phyloP scores from a whole-genome alignment of 2,888 invertebrate genomes.

The Drosophila prostipennis region DNA sequence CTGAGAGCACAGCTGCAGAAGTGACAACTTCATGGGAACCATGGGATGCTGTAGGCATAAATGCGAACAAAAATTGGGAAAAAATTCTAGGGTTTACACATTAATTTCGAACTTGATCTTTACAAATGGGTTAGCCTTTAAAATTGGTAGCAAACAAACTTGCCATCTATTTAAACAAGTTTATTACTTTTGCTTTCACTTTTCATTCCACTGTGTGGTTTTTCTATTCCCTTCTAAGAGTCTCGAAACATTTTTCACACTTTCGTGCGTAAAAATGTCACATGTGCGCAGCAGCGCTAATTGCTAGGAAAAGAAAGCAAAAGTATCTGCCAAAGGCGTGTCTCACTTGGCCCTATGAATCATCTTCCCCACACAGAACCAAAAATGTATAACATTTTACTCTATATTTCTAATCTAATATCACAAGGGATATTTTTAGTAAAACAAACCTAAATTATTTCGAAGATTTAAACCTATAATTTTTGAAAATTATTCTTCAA shows the following conservation, averaged over 20 bases:
- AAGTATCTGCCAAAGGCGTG: slow-evolving; percentile 67
- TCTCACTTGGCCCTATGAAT: slow-evolving; percentile 56
- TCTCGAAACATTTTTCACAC: slow-evolving; percentile 69
- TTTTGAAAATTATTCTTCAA: no score
- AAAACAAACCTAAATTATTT: no score
- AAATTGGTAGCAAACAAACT: no score
- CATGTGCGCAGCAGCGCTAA: slow-evolving; percentile 69
- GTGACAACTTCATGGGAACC: slow-evolving; percentile 64
- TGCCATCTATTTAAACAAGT: background rate
- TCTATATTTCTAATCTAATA: no score
- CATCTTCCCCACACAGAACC: slow-evolving; percentile 33
- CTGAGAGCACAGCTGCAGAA: slow-evolving; percentile 47
- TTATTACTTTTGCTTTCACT: slow-evolving; percentile 19
- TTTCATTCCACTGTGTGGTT: slow-evolving; percentile 52
- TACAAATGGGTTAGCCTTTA: background rate
- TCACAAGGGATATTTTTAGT: no score
- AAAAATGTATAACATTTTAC: background rate
- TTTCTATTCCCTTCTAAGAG: slow-evolving; percentile 53
- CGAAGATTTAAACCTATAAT: no score
- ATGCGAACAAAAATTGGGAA: background rate
- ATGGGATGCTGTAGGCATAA: slow-evolving; percentile 13
- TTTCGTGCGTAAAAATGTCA: slow-evolving; percentile 77
- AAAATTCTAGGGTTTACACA: background rate
- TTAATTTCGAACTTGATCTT: background rate
- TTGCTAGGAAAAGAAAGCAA: slow-evolving; percentile 65